Evolutionary conservation across 2,888 invertebrate species (phyloP).

Genomic region (Drosophila longiperda): DNA sequence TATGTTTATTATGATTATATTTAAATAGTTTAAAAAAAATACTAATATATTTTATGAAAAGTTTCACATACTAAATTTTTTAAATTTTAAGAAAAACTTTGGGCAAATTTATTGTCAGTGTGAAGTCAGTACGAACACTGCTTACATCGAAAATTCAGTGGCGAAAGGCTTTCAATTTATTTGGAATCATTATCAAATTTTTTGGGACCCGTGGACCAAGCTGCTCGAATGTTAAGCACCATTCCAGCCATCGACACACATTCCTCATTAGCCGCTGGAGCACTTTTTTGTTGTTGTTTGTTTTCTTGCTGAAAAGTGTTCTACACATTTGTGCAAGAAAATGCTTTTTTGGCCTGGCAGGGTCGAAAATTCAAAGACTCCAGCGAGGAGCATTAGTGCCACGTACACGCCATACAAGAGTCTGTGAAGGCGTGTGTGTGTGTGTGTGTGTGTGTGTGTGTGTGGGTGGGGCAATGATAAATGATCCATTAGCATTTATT

Average conservation of each 20-base stretch:
- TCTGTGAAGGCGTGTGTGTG: not conserved
- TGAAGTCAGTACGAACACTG: not conserved
- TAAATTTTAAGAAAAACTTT: not conserved
- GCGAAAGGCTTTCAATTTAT: constrained; percentile 2
- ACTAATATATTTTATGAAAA: constrained; percentile 84
- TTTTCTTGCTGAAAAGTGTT: constrained; percentile 3
- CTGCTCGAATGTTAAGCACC: not conserved
- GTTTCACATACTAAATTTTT: not conserved
- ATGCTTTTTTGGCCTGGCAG: not conserved
- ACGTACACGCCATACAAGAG: not conserved
- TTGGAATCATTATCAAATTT: not conserved
- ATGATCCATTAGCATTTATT: constrained; percentile 17
- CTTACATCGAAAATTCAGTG: no score
- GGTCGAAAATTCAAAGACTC: not conserved
- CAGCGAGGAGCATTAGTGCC: constrained; percentile 1
- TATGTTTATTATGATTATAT: constrained; percentile 86
- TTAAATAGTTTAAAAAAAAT: constrained; percentile 89
- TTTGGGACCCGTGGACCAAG: not conserved
- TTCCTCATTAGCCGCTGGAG: constrained; percentile 4
- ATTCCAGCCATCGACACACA: not conserved
- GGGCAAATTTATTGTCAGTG: not conserved
- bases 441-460: not conserved
- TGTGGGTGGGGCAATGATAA: not conserved
- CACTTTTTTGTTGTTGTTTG: not conserved
- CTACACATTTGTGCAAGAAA: not conserved